phyloP scores from a whole-genome alignment of 2,113 vertebrate species.

The Thunnus maccoyii region DNA sequence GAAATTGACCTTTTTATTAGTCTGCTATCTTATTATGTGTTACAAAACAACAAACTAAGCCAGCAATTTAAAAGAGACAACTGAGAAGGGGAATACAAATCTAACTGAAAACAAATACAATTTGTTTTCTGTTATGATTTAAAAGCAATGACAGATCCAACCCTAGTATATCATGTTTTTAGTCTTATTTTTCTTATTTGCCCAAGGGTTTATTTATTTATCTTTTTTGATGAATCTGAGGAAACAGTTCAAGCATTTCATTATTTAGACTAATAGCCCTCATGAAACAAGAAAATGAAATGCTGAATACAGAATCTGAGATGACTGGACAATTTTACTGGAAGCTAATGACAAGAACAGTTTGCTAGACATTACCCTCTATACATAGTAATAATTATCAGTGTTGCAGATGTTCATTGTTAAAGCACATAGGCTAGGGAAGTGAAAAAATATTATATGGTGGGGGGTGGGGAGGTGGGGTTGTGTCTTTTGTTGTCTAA shows the following conservation, averaged over 20 bases:
- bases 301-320: too few species aligned
- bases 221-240: neutral
- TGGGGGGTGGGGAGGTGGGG: too few species aligned
- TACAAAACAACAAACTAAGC: neutral
- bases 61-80: neutral
- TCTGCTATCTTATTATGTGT: constrained; percentile 13
- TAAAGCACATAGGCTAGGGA: neutral
- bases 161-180: neutral
- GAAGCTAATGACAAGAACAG: too few species aligned
- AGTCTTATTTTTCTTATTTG: neutral
- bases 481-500: neutral
- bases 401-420: neutral
- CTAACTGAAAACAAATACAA: neutral
- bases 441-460: neutral
- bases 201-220: neutral
- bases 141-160: neutral
- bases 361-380: too few species aligned
- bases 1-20: constrained; percentile 17
- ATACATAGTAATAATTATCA: neutral
- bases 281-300: neutral
- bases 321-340: too few species aligned
- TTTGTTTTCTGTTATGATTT: neutral
- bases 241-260: neutral
- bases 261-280: neutral
- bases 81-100: neutral